phyloP scores from a whole-genome alignment of 23 tunicate genomes.

The Botrylloides violaceus region DNA sequence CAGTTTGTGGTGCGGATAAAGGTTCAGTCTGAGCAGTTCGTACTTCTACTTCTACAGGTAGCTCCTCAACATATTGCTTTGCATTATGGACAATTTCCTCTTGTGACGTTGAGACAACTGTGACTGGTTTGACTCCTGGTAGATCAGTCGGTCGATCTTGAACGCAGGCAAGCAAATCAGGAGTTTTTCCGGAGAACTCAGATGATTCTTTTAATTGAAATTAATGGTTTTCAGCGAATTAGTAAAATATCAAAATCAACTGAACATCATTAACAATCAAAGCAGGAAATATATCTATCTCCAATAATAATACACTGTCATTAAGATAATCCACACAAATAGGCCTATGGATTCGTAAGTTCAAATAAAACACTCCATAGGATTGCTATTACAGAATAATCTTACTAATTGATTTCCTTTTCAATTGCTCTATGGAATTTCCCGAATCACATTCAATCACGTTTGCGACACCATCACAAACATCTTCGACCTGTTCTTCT shows the following conservation, averaged over 20 bases:
- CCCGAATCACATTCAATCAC: too few species aligned
- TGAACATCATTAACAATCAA: background rate
- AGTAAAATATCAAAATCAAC: background rate
- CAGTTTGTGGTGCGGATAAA: background rate
- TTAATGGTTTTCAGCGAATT: background rate
- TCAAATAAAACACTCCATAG: too few species aligned
- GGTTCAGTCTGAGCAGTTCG: background rate
- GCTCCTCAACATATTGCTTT: background rate
- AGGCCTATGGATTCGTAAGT: too few species aligned
- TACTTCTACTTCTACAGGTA: background rate
- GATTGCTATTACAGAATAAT: too few species aligned
- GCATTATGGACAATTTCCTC: background rate
- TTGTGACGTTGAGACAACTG: background rate
- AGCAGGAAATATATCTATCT: too few species aligned
- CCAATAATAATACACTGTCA: too few species aligned
- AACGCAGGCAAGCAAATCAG: slow-evolving; percentile 65
- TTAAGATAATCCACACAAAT: too few species aligned
- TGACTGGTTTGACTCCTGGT: slow-evolving; percentile 57
- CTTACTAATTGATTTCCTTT: too few species aligned
- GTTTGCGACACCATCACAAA: too few species aligned
- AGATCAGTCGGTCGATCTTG: slow-evolving; percentile 67
- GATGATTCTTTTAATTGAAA: background rate
- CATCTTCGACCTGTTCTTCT: too few species aligned
- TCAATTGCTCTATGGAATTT: too few species aligned
- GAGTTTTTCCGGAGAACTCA: slow-evolving; percentile 24